Evolutionary conservation across 2,888 invertebrate species (phyloP).

Genomic region (Drosophila anomelani): DNA sequence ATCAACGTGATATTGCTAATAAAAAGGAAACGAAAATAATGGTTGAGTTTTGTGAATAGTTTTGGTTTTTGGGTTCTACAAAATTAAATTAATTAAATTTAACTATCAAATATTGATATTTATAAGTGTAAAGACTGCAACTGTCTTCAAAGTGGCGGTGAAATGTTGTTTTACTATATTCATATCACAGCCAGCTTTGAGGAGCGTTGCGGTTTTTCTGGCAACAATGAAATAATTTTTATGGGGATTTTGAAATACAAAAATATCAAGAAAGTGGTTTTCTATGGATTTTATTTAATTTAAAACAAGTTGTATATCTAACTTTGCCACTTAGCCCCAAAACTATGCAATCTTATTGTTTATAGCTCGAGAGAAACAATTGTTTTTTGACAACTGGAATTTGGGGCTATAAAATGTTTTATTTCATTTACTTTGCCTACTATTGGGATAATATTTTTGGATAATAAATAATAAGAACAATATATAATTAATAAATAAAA

Average conservation of each 20-base stretch:
- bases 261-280: background rate
- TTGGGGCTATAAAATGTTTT: background rate
- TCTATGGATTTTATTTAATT: background rate
- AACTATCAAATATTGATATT: background rate
- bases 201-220: slow-evolving; percentile 72
- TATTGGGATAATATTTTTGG: slow-evolving; percentile 2
- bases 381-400: background rate
- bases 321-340: background rate
- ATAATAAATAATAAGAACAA: background rate
- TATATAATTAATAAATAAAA: too few species aligned
- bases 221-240: background rate
- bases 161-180: slow-evolving; percentile 66
- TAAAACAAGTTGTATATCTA: background rate
- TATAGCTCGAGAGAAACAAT: background rate
- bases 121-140: slow-evolving; percentile 47
- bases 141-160: slow-evolving; percentile 78
- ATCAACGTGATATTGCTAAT: slow-evolving; percentile 76
- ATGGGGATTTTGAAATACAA: background rate
- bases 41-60: slow-evolving; percentile 17
- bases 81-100: background rate
- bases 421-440: slow-evolving; percentile 14
- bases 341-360: slow-evolving; percentile 5
- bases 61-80: background rate
- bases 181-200: slow-evolving; percentile 83
- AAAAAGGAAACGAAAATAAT: slow-evolving; percentile 61